These are phyloP conservation scores for Pterocles gutturalis DNA, from an alignment of 2,113 vertebrate species.

Conservation along the genomic window DNA sequence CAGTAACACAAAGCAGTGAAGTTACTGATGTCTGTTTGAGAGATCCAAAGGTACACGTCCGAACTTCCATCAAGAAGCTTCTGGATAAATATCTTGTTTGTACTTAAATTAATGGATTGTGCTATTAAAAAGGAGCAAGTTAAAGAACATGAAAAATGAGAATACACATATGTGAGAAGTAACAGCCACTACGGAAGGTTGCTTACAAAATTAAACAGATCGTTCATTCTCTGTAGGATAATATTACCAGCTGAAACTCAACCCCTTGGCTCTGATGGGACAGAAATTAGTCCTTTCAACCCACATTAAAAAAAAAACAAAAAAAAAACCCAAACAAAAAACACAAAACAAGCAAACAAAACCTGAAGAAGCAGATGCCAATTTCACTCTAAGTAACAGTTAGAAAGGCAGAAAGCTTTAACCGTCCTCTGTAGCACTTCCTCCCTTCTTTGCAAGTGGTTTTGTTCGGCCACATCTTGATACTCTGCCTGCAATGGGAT, in stretches of 20 bases:
- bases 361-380: not conserved
- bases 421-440: not conserved
- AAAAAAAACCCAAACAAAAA: too few relatives aligned
- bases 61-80: not conserved
- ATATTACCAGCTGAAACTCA: not conserved
- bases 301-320: not conserved
- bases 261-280: not conserved
- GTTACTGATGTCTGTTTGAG: not conserved
- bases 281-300: not conserved
- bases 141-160: not conserved
- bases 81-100: not conserved
- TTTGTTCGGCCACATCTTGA: not conserved
- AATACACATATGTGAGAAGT: not conserved
- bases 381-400: not conserved
- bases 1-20: not conserved
- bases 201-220: slow-evolving; percentile 17
- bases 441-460: not conserved
- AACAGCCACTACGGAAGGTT: not conserved
- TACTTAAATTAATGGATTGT: not conserved
- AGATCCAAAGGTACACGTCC: not conserved
- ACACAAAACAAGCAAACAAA: too few relatives aligned
- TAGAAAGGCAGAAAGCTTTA: not conserved
- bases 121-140: not conserved
- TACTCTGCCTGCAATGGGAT: not conserved
- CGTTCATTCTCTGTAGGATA: not conserved